Evolutionary conservation across 2,113 vertebrate species (phyloP).

Genomic region (Physeter macrocephalus): DNA sequence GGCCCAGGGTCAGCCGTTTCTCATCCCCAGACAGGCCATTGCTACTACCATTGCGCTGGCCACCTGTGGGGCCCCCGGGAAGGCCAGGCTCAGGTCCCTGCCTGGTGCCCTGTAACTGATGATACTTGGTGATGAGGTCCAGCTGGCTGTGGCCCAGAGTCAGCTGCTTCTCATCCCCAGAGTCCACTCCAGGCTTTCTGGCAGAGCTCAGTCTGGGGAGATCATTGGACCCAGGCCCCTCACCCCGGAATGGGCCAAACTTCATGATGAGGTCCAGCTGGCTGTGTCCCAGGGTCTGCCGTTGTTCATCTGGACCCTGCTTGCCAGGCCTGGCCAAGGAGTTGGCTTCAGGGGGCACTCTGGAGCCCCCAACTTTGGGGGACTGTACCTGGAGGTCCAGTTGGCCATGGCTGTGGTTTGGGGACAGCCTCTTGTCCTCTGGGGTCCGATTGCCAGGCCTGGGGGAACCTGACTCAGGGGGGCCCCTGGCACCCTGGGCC

Average conservation of each 20-base stretch:
- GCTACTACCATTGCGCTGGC: slow-evolving; percentile 36
- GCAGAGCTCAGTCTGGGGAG: slow-evolving; percentile 12
- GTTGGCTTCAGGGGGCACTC: neutral
- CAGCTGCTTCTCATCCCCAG: slow-evolving; percentile 82
- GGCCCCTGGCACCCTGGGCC: neutral
- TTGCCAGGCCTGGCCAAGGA: slow-evolving; percentile 22
- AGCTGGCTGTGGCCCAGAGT: slow-evolving; percentile 87
- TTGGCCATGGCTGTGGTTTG: slow-evolving; percentile 77
- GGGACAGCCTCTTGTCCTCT: slow-evolving; percentile 78
- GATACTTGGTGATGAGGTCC: slow-evolving; percentile 90
- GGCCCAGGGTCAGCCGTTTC: slow-evolving; percentile 93
- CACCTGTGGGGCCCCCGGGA: neutral
- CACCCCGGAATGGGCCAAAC: slow-evolving; percentile 80
- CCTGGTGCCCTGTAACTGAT: slow-evolving; percentile 75
- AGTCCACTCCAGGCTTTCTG: neutral
- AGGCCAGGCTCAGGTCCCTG: slow-evolving; percentile 49
- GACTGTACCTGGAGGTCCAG: slow-evolving; percentile 45
- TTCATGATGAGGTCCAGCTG: slow-evolving; percentile 89
- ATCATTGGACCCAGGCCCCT: slow-evolving; percentile 50
- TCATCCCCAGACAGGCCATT: slow-evolving; percentile 63
- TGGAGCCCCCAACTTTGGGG: slow-evolving; percentile 24
- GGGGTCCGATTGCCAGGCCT: neutral
- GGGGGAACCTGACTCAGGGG: slow-evolving; percentile 1
- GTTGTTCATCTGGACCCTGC: slow-evolving; percentile 60
- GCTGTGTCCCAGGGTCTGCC: slow-evolving; percentile 87